Evolutionary conservation across 1,140 invertebrate genomes (phyloP).

Genomic region (Drosophila pseudoananassae): DNA sequence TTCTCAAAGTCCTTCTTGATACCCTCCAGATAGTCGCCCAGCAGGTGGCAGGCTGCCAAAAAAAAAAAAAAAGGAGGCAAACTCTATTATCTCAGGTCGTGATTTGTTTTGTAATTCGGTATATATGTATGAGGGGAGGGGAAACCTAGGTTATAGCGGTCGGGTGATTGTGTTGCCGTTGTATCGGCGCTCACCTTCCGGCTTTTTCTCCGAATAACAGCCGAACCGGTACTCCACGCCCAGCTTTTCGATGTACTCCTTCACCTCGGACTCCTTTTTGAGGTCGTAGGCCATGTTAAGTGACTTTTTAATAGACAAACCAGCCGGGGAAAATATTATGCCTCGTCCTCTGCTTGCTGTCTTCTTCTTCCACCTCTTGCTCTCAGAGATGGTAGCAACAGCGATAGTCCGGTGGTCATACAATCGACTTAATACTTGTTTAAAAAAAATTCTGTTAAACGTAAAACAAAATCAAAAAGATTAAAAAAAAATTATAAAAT

Average conservation of each 20-base stretch:
- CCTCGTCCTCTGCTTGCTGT: slow-evolving; percentile 1
- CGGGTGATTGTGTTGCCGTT: slow-evolving; percentile 9
- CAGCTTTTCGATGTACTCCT: slow-evolving; percentile 94
- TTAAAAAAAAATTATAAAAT: neutral
- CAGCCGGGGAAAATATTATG: slow-evolving; percentile 4
- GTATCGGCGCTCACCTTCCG: slow-evolving; percentile 87
- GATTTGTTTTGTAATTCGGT: slow-evolving; percentile 54
- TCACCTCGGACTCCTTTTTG: slow-evolving; percentile 93
- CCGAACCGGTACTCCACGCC: slow-evolving; percentile 96
- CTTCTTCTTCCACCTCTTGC: slow-evolving; percentile 1
- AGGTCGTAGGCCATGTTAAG: slow-evolving; percentile 88
- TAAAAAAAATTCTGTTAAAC: neutral
- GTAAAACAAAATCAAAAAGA: neutral
- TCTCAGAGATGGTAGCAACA: neutral
- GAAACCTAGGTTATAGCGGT: slow-evolving; percentile 64
- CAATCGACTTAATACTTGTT: neutral
- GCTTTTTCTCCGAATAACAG: slow-evolving; percentile 92
- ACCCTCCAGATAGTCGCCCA: slow-evolving; percentile 94
- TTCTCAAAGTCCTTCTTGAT: slow-evolving; percentile 92
- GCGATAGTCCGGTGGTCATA: neutral
- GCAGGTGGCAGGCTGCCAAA: slow-evolving; percentile 92
- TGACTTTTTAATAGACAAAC: neutral
- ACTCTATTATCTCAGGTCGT: neutral
- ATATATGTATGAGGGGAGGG: neutral
- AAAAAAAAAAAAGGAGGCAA: slow-evolving; percentile 13